Evolutionary conservation across 2,113 vertebrate genomes (phyloP).

Genomic region (Pomatostomus ruficeps): DNA sequence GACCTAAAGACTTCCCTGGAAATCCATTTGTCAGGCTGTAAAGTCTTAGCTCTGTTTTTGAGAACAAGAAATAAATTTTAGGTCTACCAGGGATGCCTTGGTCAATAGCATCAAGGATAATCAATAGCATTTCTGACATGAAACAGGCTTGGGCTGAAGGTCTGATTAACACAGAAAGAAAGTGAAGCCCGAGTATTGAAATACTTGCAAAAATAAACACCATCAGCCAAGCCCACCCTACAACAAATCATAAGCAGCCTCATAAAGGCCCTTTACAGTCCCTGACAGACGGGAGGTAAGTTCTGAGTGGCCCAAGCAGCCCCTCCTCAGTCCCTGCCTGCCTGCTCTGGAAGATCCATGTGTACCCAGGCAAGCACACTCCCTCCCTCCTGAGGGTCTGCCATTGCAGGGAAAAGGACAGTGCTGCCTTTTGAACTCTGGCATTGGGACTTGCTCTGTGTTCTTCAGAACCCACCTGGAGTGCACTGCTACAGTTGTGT

Average conservation of each 20-base stretch:
- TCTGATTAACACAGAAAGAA: not conserved
- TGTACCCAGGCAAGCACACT: not conserved
- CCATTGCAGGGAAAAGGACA: not conserved
- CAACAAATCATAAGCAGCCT: not conserved
- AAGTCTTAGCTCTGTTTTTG: not conserved
- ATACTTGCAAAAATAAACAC: not conserved
- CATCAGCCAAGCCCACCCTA: not conserved
- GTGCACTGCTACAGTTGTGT: not conserved
- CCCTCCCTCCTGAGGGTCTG: not conserved
- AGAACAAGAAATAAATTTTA: not conserved
- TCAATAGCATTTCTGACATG: not conserved
- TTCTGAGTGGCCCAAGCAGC: not conserved
- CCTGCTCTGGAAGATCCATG: not conserved
- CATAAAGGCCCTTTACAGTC: conserved; percentile 7
- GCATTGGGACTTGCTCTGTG: not conserved
- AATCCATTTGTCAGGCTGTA: not conserved
- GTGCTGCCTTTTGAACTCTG: not conserved
- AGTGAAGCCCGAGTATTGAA: not conserved
- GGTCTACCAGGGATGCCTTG: not conserved
- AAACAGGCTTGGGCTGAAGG: not conserved
- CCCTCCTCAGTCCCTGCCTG: not conserved
- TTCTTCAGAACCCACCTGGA: not conserved
- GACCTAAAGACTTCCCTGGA: conserved; percentile 3
- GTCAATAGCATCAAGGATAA: not conserved
- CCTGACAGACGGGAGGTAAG: not conserved